Percentiles rank a stretch among this genome's conserved stretches.
phyloP scores from a whole-genome alignment of 2,797 vertebrate genomes.

The Gypaetus barbatus region DNA sequence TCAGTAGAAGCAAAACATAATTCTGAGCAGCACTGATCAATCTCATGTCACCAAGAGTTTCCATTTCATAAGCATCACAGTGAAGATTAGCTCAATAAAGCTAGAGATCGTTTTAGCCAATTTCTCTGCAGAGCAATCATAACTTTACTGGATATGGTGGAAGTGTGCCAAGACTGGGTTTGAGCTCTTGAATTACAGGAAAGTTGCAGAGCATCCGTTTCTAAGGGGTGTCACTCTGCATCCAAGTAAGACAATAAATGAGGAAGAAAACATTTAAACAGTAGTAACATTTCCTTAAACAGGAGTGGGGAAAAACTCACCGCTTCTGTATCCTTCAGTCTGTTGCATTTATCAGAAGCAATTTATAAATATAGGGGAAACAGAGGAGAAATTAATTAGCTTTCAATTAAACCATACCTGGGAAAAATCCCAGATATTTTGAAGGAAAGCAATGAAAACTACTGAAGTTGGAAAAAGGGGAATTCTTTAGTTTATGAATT shows the following conservation, averaged over 20 bases:
- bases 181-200: not conserved
- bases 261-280: not conserved
- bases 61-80: not conserved
- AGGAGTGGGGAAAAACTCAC: conserved; percentile 51
- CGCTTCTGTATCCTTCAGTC: conserved; percentile 76
- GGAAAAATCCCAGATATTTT: not conserved
- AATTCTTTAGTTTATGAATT: not conserved
- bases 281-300: not conserved
- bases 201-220: not conserved
- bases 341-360: conserved; percentile 80
- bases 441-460: not conserved
- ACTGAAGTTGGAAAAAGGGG: not conserved
- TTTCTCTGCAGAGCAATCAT: not conserved
- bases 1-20: not conserved
- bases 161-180: not conserved
- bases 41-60: not conserved
- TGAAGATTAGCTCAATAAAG: not conserved
- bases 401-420: not conserved
- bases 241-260: not conserved
- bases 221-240: not conserved
- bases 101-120: not conserved
- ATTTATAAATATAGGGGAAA: conserved; percentile 67
- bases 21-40: not conserved
- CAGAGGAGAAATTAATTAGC: not conserved
- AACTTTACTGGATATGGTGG: not conserved